Evolutionary conservation across 2,888 invertebrate genomes (phyloP), one percentile per base, ranked within the genome.

Genomic region (Leistus spinibarbis): DNA sequence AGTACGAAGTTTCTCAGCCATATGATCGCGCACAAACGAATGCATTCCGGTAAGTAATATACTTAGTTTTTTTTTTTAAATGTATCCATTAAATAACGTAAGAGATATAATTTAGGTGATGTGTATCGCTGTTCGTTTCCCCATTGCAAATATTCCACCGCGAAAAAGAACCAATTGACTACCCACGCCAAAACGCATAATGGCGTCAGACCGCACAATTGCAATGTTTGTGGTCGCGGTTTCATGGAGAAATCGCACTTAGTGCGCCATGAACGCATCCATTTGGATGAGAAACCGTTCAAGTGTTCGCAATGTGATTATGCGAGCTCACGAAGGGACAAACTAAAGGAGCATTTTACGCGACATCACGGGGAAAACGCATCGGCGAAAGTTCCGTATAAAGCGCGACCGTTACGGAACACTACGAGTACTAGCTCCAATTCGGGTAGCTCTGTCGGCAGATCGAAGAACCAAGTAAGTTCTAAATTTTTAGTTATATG

Each of bases 241-340:
- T 92, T 92, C 81, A 88, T 91, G 81, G 91, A 92, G 81, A 91
- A 90, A 79, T 90, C 90, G 53, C 91, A 92, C 83, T 83, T 92
- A 75, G 86, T 90, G 10, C 86, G 92, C 1, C 92, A 92, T 81
- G 90, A 91, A 81, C 84, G 90, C 57, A 90, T 91, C 69, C 92
- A 92, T 83, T 83, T 89, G 60, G 87, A 88, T 78, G 90, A 90
- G 76, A 90, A 90, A 79, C 90, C 91, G 0, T 90, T 89, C 83
- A 90, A 89, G 79, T 91, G 91, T 81, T 86, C 87, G 13, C 86
- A 88, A 77, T 92, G 92, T 83, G 90, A 90, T 77, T 92, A 91
- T 81, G 88, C 89, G 1, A 90, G 90, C 76, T 89, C 90, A 0
- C 84, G 92, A 67, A 83, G 90, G 19, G 92, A 92, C 83, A 91